phyloP scores from a whole-genome alignment of 2,113 vertebrate species.

The Centropus unirufus region DNA sequence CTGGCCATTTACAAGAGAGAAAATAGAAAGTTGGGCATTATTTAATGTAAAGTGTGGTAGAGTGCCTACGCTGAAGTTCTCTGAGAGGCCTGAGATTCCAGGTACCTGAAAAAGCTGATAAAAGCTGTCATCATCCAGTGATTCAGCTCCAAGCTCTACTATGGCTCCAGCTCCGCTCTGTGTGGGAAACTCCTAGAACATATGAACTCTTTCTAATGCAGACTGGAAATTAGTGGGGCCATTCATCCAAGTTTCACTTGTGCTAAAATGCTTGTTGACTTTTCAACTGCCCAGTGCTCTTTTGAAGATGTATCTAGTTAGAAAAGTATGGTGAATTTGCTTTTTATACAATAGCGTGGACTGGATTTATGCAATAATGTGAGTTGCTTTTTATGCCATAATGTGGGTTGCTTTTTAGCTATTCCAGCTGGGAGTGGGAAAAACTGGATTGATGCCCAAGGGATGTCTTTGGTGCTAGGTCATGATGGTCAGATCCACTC shows the following conservation, averaged over 20 bases:
- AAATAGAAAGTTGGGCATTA: slow-evolving; percentile 12
- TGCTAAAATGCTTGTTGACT: not conserved
- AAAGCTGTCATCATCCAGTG: not conserved
- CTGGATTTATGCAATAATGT: not conserved
- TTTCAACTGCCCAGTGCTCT: not conserved
- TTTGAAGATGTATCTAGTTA: not conserved
- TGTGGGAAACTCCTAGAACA: not conserved
- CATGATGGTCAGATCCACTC: not conserved
- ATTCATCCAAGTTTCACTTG: not conserved
- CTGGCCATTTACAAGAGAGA: slow-evolving; percentile 18
- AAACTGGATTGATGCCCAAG: not conserved
- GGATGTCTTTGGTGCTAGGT: not conserved
- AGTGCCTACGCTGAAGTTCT: not conserved
- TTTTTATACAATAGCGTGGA: not conserved
- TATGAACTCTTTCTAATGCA: not conserved
- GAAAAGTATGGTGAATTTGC: not conserved
- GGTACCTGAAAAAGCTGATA: slow-evolving; percentile 19
- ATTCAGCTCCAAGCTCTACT: not conserved
- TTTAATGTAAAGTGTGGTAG: not conserved
- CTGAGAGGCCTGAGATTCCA: not conserved
- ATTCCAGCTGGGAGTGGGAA: not conserved
- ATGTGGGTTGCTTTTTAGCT: not conserved
- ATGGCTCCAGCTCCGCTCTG: not conserved
- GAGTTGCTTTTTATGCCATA: not conserved
- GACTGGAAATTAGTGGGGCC: not conserved